Evolutionary conservation across 1,140 invertebrate species (phyloP).

Genomic region (Temnothorax nylanderi): DNA sequence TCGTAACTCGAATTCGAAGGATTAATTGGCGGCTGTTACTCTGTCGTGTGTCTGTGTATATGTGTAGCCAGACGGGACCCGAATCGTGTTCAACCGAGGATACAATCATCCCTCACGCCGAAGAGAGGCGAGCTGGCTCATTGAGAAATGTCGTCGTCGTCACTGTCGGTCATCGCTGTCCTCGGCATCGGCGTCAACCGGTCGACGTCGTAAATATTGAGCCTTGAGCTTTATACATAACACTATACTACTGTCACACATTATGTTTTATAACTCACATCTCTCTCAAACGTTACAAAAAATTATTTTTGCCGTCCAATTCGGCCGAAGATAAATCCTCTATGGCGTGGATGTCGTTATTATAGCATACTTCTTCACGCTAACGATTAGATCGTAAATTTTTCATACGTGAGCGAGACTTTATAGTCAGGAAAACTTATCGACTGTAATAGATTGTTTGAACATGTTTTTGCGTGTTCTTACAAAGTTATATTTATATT

Average conservation of each 20-base stretch:
- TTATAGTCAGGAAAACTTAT: neutral
- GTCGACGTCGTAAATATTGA: slow-evolving; percentile 65
- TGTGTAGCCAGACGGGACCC: slow-evolving; percentile 72
- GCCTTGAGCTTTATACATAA: slow-evolving; percentile 47
- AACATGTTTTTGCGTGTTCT: neutral
- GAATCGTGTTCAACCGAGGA: slow-evolving; percentile 73
- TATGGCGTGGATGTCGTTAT: neutral
- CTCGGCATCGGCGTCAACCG: neutral
- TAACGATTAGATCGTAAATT: slow-evolving; percentile 25
- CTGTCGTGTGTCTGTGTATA: slow-evolving; percentile 55
- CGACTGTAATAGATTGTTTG: neutral
- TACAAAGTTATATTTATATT: neutral
- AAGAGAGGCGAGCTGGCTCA: slow-evolving; percentile 47
- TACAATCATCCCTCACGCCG: slow-evolving; percentile 69
- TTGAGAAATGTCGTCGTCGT: slow-evolving; percentile 36
- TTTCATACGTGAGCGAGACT: neutral
- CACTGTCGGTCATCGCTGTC: slow-evolving; percentile 6
- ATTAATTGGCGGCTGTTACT: slow-evolving; percentile 79
- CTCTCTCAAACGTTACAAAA: slow-evolving; percentile 4
- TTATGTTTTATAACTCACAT: slow-evolving; percentile 26
- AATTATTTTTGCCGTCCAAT: slow-evolving; percentile 13
- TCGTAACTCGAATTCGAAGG: slow-evolving; percentile 79
- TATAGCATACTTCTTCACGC: neutral
- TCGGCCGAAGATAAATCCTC: neutral
- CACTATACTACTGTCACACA: neutral